These are phyloP conservation scores for Sylvicola cinctus DNA, from an alignment of 2,888 invertebrate species.

Conservation along the genomic window DNA sequence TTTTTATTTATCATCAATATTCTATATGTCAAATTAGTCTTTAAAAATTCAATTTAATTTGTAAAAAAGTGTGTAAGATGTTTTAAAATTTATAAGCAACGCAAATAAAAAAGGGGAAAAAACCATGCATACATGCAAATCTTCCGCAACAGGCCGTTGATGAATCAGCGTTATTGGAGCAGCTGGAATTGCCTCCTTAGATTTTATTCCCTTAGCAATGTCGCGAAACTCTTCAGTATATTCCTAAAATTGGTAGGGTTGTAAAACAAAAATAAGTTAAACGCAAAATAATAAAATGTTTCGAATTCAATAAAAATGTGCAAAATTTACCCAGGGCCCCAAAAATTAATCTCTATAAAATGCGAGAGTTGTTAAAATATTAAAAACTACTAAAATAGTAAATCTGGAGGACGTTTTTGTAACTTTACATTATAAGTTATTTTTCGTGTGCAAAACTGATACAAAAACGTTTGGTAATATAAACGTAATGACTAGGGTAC, in stretches of 20 bases:
- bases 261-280: constrained; percentile 7
- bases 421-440: no score
- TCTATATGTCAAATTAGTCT: constrained; percentile 9
- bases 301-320: constrained; percentile 4
- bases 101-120: constrained; percentile 10
- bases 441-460: no score
- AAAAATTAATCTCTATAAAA: no score
- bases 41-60: no score
- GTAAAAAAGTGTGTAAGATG: no score
- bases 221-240: constrained; percentile 94
- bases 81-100: constrained; percentile 11
- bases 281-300: constrained; percentile 4
- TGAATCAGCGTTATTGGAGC: constrained; percentile 88
- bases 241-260: constrained; percentile 38
- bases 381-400: no score
- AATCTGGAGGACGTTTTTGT: no score
- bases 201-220: constrained; percentile 79
- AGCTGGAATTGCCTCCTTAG: constrained; percentile 78
- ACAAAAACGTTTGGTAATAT: no score
- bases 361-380: no score
- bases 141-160: constrained; percentile 87
- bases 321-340: no score
- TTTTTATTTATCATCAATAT: constrained; percentile 6
- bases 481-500: no score
- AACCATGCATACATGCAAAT: constrained; percentile 45